Percentiles rank a stretch among this genome's conserved stretches.
Conservation (phyloP, 2,888 invertebrate genomes). For the Pherbina coryleti region DNA sequence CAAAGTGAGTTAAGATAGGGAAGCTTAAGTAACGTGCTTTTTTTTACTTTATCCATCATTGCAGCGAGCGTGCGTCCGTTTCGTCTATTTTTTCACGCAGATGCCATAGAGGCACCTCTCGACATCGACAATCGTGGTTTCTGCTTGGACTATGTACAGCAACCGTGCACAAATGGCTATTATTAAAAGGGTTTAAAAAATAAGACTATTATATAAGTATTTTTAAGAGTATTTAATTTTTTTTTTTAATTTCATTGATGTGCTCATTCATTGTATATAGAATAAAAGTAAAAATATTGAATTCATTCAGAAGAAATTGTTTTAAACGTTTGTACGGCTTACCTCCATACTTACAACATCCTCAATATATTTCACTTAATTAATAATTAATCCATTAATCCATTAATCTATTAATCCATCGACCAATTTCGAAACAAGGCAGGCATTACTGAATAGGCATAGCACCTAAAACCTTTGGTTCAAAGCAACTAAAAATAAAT, state of each 20-base stretch:
- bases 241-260: not conserved
- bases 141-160: conserved; percentile 86
- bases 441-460: too few relatives aligned
- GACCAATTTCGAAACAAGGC: too few relatives aligned
- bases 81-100: conserved; percentile 82
- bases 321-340: too few relatives aligned
- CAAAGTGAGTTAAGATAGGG: conserved; percentile 74
- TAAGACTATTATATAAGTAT: not conserved
- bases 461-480: too few relatives aligned
- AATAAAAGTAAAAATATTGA: not conserved
- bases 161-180: conserved; percentile 80
- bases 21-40: not conserved
- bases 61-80: conserved; percentile 86
- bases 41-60: not conserved
- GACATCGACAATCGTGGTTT: conserved; percentile 85
- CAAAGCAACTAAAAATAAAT: too few relatives aligned
- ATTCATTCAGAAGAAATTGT: not conserved
- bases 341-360: too few relatives aligned
- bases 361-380: too few relatives aligned
- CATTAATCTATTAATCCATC: too few relatives aligned
- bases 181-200: not conserved
- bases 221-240: not conserved
- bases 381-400: too few relatives aligned
- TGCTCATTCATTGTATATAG: not conserved
- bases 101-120: conserved; percentile 81